phyloP scores from a whole-genome alignment of 37 sponge, comb jelly and placozoan species.

The Agelas oroides region DNA sequence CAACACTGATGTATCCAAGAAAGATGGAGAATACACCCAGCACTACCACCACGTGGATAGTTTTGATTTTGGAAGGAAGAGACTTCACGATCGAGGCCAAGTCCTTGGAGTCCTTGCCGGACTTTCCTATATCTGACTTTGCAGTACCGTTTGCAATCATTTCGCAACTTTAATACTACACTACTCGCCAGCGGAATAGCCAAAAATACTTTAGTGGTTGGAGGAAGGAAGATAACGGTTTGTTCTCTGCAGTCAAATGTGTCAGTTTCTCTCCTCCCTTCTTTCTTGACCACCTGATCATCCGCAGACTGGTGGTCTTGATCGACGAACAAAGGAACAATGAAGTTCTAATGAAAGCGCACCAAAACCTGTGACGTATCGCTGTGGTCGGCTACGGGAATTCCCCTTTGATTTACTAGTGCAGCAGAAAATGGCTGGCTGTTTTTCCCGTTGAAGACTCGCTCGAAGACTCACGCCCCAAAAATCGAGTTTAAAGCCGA shows the following conservation, averaged over 20 bases:
- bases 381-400: neutral
- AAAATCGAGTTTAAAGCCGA: too few species aligned
- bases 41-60: conserved; percentile 29
- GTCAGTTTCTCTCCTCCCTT: too few species aligned
- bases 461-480: too few species aligned
- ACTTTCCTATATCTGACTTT: neutral
- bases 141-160: conserved; percentile 35
- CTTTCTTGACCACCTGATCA: too few species aligned
- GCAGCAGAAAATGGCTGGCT: neutral
- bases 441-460: neutral
- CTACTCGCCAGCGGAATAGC: too few species aligned
- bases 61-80: conserved; percentile 36
- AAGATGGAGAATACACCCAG: conserved; percentile 63
- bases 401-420: neutral
- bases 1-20: conserved; percentile 77
- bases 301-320: too few species aligned
- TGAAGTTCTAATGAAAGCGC: conserved; percentile 22
- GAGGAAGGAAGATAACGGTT: too few species aligned
- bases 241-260: too few species aligned
- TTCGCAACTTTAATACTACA: too few species aligned
- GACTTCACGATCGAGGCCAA: neutral
- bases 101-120: neutral
- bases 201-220: too few species aligned
- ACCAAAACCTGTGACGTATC: conserved; percentile 27
- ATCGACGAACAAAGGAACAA: conserved; percentile 43